Base-by-base conservation (phyloP, 2,888 invertebrate species). In the Eupithecia vulgata region DNA sequence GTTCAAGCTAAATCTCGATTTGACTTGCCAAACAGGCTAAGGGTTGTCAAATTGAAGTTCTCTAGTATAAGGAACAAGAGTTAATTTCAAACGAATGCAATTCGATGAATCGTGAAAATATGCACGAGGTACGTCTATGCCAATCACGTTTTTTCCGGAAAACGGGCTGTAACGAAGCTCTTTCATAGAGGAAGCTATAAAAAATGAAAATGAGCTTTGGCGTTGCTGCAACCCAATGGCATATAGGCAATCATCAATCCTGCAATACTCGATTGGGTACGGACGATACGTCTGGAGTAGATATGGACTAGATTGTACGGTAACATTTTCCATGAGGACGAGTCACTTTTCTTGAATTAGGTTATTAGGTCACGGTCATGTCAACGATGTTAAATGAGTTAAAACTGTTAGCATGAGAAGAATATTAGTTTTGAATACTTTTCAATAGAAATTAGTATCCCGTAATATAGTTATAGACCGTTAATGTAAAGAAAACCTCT, bases 161-260 rank as follows among this genome's bases (percentile, higher is more conserved):
- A 85, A 84, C 80, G 81, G 69, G 70, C 81, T 77, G 79, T 85
- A 87, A 88, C 83, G 88, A 88, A 86, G 82, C 86, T 83, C 84
- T 88, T 90, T 87, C 87, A 85, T 73, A 78, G 74, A 80, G 86
- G 87, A 88, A 86, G 81, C 74, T 73, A 68, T 62, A 81, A 83
- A 85, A 76, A 37, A 66, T 61, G 25, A 76, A 79, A 79, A 78
- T 62, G 66, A 64, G 45, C 62, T 35, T n/a, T 34, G 17, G 15
- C 57, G n/a, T 68, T 42, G 15, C 8, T 68, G 40, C 21, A 21
- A 25, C 42, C 17, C 8, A 35, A 17, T 37, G 61, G 3, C 15
- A 65, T 25, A n/a, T 40, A n/a, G 37, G n/a, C 37, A n/a, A n/a
- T n/a, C 12, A n/a, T 37, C 62, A 35, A 37, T 64, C n/a, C 37